Evolutionary conservation across 2,797 vertebrate species (phyloP).

Genomic region (Phrynocephalus forsythii): DNA sequence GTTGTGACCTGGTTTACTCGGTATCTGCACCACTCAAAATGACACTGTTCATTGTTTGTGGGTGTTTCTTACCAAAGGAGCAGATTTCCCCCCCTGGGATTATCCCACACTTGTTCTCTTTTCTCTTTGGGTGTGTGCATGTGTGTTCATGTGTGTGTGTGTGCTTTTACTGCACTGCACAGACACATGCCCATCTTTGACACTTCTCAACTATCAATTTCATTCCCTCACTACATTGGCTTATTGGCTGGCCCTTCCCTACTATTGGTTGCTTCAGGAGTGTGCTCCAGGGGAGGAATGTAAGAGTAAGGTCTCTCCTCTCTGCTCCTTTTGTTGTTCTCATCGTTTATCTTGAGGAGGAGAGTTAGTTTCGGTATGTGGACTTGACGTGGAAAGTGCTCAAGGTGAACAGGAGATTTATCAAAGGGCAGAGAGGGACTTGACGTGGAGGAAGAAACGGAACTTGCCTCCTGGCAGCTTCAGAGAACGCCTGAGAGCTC

Average conservation of each 20-base stretch:
- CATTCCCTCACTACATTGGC: constrained; percentile 22
- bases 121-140: not conserved
- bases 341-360: not conserved
- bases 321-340: not conserved
- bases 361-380: not conserved
- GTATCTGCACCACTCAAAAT: constrained; percentile 34
- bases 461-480: not conserved
- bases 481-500: not conserved
- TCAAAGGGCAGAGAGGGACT: not conserved
- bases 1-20: constrained; percentile 35
- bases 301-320: not conserved
- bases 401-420: not conserved
- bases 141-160: no score
- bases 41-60: constrained; percentile 1
- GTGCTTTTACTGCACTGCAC: not conserved
- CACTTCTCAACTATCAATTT: not conserved
- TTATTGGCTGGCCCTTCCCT: not conserved
- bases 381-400: not conserved
- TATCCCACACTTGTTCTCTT: not conserved
- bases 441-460: not conserved
- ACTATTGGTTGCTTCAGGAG: not conserved
- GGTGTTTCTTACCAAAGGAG: not conserved
- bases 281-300: constrained; percentile 13
- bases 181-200: not conserved
- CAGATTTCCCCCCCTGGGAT: not conserved